A percentile compares a stretch with the other conserved stretches of the same genome.
These are phyloP conservation scores for Eupithecia vulgata DNA, from an alignment of 2,888 invertebrate genomes.

Conservation along the genomic window DNA sequence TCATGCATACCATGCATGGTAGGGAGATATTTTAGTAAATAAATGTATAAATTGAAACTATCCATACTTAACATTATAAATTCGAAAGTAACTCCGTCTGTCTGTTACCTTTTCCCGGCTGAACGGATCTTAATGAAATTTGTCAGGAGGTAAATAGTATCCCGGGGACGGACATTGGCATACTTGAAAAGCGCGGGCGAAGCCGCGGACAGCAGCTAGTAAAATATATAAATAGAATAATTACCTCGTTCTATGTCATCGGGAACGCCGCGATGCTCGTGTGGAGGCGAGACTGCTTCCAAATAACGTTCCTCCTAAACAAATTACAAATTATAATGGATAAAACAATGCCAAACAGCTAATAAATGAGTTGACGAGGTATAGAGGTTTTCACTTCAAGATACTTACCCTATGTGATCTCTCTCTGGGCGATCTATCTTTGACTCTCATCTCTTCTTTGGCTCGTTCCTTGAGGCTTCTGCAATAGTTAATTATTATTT, in stretches of 20 bases:
- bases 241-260: conserved; percentile 80
- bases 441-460: conserved; percentile 84
- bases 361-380: too few relatives aligned
- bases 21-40: background rate
- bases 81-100: too few relatives aligned
- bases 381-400: background rate
- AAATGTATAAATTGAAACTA: too few relatives aligned
- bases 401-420: conserved; percentile 71
- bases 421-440: conserved; percentile 83
- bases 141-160: too few relatives aligned
- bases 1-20: too few relatives aligned
- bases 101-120: too few relatives aligned
- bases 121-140: too few relatives aligned
- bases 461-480: conserved; percentile 84
- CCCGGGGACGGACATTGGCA: too few relatives aligned
- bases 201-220: too few relatives aligned
- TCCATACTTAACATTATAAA: too few relatives aligned
- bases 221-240: background rate
- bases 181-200: too few relatives aligned
- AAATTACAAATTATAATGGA: conserved; percentile 24
- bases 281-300: conserved; percentile 77
- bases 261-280: conserved; percentile 82
- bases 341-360: too few relatives aligned
- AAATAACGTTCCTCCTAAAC: conserved; percentile 78
- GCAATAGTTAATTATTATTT: conserved; percentile 22